phyloP scores from a whole-genome alignment of 2,888 invertebrate species.

The Eupithecia vulgata region DNA sequence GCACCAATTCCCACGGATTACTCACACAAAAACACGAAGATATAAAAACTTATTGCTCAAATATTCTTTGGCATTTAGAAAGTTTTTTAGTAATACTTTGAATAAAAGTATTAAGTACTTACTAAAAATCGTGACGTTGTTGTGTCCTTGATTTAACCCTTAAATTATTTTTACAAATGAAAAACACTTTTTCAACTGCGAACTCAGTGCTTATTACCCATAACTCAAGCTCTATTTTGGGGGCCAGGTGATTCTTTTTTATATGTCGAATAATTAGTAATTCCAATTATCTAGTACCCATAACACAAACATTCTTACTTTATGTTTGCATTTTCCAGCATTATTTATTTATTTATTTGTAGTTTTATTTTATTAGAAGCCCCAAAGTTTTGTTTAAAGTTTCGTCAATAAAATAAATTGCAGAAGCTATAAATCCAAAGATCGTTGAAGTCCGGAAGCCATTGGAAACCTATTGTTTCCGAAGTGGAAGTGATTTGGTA shows the following conservation, averaged over 20 bases:
- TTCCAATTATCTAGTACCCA: not conserved
- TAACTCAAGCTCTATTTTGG: too few species aligned
- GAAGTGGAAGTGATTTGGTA: slow-evolving; percentile 55
- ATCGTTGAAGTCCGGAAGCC: slow-evolving; percentile 32
- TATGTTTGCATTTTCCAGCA: not conserved
- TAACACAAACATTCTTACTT: not conserved
- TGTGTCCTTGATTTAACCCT: too few species aligned
- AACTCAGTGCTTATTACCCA: too few species aligned
- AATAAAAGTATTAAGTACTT: too few species aligned
- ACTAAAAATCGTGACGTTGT: too few species aligned
- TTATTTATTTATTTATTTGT: not conserved
- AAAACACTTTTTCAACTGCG: too few species aligned
- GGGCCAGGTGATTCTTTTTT: too few species aligned
- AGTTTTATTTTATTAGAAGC: not conserved
- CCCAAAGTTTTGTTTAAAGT: slow-evolving; percentile 5
- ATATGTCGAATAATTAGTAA: too few species aligned
- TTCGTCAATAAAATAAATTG: slow-evolving; percentile 22
- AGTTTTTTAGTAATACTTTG: not conserved
- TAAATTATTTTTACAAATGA: too few species aligned
- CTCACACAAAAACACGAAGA: slow-evolving; percentile 33
- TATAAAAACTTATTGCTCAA: not conserved
- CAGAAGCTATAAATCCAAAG: slow-evolving; percentile 27
- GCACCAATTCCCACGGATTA: slow-evolving; percentile 58
- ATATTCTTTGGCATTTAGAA: not conserved
- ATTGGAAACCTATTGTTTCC: slow-evolving; percentile 53